phyloP scores from a whole-genome alignment of 2,888 invertebrate genomes.

The Mimas tiliae region DNA sequence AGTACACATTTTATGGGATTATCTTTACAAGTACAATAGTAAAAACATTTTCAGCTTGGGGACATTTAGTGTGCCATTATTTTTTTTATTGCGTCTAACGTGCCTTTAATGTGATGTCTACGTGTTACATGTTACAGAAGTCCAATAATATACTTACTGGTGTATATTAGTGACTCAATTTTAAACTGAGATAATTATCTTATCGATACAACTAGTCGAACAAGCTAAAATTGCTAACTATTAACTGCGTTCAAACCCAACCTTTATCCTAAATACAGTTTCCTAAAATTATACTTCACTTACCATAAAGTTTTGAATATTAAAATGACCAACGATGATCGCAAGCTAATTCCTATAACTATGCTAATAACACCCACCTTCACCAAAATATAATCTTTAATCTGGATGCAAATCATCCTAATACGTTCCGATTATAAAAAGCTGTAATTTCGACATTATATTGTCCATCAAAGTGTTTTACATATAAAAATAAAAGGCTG shows the following conservation, averaged over 20 bases:
- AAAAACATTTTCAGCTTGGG: conserved; percentile 24
- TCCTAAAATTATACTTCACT: conserved; percentile 66
- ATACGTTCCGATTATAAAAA: conserved; percentile 82
- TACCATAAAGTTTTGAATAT: conserved; percentile 74
- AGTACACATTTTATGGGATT: conserved; percentile 44
- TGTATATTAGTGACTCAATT: conserved; percentile 35
- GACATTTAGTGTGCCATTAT: background rate
- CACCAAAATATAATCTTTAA: conserved; percentile 83
- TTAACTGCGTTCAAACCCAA: conserved; percentile 54
- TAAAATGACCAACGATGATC: conserved; percentile 78
- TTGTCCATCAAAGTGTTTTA: conserved; percentile 84
- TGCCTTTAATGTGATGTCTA: background rate
- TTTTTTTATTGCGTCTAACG: background rate
- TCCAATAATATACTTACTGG: conserved; percentile 30
- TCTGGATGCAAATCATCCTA: conserved; percentile 84
- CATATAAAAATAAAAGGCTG: conserved; percentile 80
- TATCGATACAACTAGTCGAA: conserved; percentile 49
- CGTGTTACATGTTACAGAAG: background rate
- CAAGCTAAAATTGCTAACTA: conserved; percentile 53
- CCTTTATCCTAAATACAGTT: conserved; percentile 63
- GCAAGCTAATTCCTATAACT: conserved; percentile 81
- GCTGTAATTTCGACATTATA: conserved; percentile 83
- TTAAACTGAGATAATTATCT: conserved; percentile 37
- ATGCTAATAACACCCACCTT: conserved; percentile 82
- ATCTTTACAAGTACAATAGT: conserved; percentile 33